phyloP scores from a whole-genome alignment of 2,113 vertebrate genomes.

The Numenius arquata region DNA sequence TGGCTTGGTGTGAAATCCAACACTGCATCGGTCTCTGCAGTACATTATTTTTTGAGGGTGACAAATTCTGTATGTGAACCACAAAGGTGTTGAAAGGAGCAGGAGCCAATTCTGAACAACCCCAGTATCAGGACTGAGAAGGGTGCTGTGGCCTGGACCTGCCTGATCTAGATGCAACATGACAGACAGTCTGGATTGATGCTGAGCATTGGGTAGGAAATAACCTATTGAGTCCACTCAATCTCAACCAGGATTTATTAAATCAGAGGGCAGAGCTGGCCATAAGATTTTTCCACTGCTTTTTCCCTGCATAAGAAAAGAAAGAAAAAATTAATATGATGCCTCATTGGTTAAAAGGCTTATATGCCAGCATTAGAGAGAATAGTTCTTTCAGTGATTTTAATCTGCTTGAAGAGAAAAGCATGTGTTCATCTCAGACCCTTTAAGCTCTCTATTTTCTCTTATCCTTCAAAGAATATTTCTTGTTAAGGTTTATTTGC shows the following conservation, averaged over 20 bases:
- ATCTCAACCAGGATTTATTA: background rate
- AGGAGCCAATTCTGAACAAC: background rate
- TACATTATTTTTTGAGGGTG: fast-evolving
- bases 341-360: background rate
- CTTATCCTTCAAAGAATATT: background rate
- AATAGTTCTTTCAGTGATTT: background rate
- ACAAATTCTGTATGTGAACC: background rate
- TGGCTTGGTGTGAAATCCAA: background rate
- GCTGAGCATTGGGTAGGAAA: background rate
- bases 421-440: background rate
- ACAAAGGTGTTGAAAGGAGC: background rate
- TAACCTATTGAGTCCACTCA: background rate
- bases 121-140: background rate
- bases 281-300: background rate
- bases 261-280: background rate
- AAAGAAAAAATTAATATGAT: background rate
- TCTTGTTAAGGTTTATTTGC: background rate
- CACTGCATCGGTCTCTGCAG: background rate
- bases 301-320: background rate
- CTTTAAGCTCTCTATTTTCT: background rate
- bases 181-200: background rate
- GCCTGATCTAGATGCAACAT: background rate
- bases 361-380: background rate
- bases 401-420: background rate
- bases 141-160: background rate